Base-by-base conservation (phyloP, 1,140 invertebrate species). In the Lithobius niger region DNA sequence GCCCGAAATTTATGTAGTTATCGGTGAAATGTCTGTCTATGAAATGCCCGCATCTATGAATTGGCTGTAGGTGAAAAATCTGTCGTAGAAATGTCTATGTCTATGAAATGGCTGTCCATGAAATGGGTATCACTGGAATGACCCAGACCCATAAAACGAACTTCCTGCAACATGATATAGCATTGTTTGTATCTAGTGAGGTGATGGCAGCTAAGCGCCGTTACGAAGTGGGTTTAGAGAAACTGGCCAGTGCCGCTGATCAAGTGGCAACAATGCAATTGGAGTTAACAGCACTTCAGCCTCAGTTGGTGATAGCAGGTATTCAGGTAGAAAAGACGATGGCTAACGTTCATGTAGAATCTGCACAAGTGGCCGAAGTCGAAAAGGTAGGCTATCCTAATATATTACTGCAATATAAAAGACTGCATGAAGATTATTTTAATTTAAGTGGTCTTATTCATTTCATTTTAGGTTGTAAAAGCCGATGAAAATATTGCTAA, bases 401-500 rank as follows among this genome's bases (percentile, higher is more conserved):
- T n/a, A n/a, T n/a, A n/a, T n/a, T n/a, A n/a, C n/a, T n/a, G n/a
- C n/a, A n/a, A n/a, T n/a, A n/a, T 67, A 72, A 53, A 70, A 70
- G 27, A 66, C 65, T 10, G 61, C 71, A 51, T 64, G 76, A 76
- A 64, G 70, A 73, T 59, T 75, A 77, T 58, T 76, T 75, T 1
- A n/a, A n/a, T n/a, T n/a, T 10, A 10, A 36, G 6, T 36, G 31
- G n/a, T 36, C 6, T 36, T n/a, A n/a, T n/a, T 36, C 31, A 36
- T 36, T 10, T 53, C 22, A 40, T 36, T 15, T 13, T 4, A 53
- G 62, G 70, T 76, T 55, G 69, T 74, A 19, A 72, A 77, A 52
- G 73, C 76, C 36, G 79, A 80, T 62, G 76, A 79, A 59, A 75
- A 74, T 27, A 73, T 76, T 13, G 78, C 77, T 16, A 72, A 70